Conservation (phyloP, 2,888 invertebrate genomes). For the Blastobasis adustella region DNA sequence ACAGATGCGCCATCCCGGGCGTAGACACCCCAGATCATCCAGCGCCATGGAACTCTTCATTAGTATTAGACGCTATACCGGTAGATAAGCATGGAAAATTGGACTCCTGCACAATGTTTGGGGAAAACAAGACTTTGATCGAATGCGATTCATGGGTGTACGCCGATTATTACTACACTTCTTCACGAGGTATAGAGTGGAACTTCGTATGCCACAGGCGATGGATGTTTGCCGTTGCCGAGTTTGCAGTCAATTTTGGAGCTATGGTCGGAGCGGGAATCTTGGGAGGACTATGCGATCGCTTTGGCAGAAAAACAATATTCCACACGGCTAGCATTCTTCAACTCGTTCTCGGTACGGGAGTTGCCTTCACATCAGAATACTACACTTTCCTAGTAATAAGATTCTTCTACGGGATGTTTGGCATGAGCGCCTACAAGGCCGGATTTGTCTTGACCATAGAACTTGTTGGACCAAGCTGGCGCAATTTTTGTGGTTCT, state of each 20-base stretch:
- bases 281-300: constrained; percentile 86
- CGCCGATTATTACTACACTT: constrained; percentile 81
- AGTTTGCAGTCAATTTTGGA: constrained; percentile 88
- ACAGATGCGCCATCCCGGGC: constrained; percentile 75
- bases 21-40: constrained; percentile 69
- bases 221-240: constrained; percentile 88
- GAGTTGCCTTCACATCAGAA: constrained; percentile 84
- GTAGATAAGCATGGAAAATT: constrained; percentile 69
- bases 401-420: constrained; percentile 85
- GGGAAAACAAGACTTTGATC: constrained; percentile 44
- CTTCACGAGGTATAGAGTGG: constrained; percentile 88
- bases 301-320: constrained; percentile 84
- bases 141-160: constrained; percentile 78
- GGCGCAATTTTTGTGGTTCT: constrained; percentile 87
- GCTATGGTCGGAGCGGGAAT: constrained; percentile 86
- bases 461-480: constrained; percentile 88
- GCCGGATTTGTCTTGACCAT: constrained; percentile 82
- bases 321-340: constrained; percentile 84
- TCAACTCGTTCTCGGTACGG: constrained; percentile 80
- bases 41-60: constrained; percentile 71
- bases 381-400: constrained; percentile 80
- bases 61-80: constrained; percentile 75
- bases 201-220: constrained; percentile 85
- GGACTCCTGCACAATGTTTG: constrained; percentile 78
- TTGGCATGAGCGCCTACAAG: constrained; percentile 85